Evolutionary conservation across 2,113 vertebrate genomes (phyloP), one percentile per base, ranked within the genome.

Genomic region (Epinephelus fuscoguttatus): DNA sequence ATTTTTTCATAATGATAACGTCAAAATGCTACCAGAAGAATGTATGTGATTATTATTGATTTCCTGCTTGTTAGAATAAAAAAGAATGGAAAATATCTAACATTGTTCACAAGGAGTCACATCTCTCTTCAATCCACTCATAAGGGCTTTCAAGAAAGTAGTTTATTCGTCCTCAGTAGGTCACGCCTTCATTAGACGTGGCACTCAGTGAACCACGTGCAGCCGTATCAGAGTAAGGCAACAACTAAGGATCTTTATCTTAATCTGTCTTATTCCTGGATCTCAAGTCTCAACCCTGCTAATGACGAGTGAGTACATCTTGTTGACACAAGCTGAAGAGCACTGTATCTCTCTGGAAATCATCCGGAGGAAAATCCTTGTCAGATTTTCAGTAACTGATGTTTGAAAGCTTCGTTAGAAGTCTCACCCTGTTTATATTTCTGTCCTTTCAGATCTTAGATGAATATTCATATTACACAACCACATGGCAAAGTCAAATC

Each of bases 181-280:
- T 57, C 52, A 30, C 12, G n/a, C 25, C 50, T 53, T 17, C 0
- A 55, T 37, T 61, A 55, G 21, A 17, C 27, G 27, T 52, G 55
- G 49, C 15, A 33, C 14, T 23, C 25, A 21, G 67, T 70, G 45
- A 80, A 47, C 12, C 21, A 45, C n/a, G 42, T 78, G 60, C 56
- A 60, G 23, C 15, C 53, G 59, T 25, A 33, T 55, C 6, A 70
- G 68, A 27, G 27, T 10, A 15, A 53, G 62, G 30, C 45, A 17
- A 53, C 37, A 60, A 10, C 37, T 73, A 78, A 88, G 50, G 42
- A 78, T 56, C 75, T 75, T 71, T 40, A 71, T 13, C 19, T 56
- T 87, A 83, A 88, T 72, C 76, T 73, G 59, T 62, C 2, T 78
- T 73, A 52, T 84, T 69, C 49, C 68, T 42, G 78, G 42, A 79